Conservation (phyloP, 1,140 invertebrate genomes). For the Anthonomus grandis region DNA sequence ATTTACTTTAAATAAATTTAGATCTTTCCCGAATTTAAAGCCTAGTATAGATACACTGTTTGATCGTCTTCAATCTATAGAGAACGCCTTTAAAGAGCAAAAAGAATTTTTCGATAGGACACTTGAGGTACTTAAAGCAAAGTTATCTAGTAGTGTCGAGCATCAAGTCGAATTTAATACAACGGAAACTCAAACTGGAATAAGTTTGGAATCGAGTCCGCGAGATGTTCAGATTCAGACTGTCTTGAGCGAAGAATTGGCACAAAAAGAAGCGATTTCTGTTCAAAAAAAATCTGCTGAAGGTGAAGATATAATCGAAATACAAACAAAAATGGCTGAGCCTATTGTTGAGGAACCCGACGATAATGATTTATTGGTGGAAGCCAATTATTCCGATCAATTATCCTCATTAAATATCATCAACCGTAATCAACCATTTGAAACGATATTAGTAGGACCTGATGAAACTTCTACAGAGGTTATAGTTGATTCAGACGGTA, state of each 20-base stretch:
- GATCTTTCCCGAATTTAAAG: conserved; percentile 50
- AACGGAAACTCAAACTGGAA: conserved; percentile 58
- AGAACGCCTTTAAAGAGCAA: conserved; percentile 55
- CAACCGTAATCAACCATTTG: conserved; percentile 66
- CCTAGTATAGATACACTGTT: conserved; percentile 54
- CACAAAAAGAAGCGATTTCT: conserved; percentile 64
- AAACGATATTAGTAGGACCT: conserved; percentile 72
- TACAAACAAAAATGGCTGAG: conserved; percentile 61
- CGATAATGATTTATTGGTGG: conserved; percentile 66
- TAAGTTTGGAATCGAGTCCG: conserved; percentile 53
- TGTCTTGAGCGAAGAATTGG: conserved; percentile 50
- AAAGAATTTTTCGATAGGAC: conserved; percentile 55
- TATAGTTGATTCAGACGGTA: conserved; percentile 76
- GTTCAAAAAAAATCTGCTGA: conserved; percentile 64
- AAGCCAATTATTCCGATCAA: conserved; percentile 66
- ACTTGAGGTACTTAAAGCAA: conserved; percentile 53
- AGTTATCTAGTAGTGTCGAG: conserved; percentile 45
- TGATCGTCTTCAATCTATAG: conserved; percentile 56
- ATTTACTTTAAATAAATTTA: conserved; percentile 53
- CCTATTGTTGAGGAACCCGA: conserved; percentile 50
- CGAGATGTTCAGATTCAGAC: conserved; percentile 61
- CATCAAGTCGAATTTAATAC: conserved; percentile 37
- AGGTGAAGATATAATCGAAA: conserved; percentile 73
- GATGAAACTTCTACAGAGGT: conserved; percentile 75
- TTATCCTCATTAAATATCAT: conserved; percentile 59